Evolutionary conservation across 2,888 invertebrate genomes (phyloP).

Genomic region (Sipha maydis): DNA sequence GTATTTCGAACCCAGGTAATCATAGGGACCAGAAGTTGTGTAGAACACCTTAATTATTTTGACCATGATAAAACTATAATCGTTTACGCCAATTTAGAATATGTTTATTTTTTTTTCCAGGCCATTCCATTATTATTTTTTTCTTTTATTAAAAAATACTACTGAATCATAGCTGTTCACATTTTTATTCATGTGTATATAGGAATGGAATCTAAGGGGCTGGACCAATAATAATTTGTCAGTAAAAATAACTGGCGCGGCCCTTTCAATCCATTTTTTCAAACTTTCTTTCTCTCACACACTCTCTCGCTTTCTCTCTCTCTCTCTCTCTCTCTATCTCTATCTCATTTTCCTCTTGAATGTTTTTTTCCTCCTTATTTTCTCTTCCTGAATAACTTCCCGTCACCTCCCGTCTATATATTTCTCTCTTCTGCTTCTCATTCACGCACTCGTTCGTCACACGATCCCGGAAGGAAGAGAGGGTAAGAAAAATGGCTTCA

Average conservation of each 20-base stretch:
- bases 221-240: slow-evolving; percentile 56
- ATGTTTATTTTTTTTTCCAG: not conserved
- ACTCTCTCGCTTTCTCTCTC: not conserved
- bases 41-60: not conserved
- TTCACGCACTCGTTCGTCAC: not conserved
- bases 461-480: not conserved
- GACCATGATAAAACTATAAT: not conserved
- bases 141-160: slow-evolving; percentile 2
- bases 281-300: too few species aligned
- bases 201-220: slow-evolving; percentile 10
- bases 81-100: not conserved
- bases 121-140: not conserved
- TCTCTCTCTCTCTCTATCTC: not conserved
- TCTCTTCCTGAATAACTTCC: too few species aligned
- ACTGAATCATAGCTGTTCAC: slow-evolving; percentile 15
- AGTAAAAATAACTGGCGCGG: slow-evolving; percentile 40
- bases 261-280: not conserved
- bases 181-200: slow-evolving; percentile 34
- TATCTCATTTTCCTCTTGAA: not conserved
- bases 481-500: slow-evolving; percentile 48
- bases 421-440: not conserved
- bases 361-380: not conserved
- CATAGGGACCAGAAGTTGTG: not conserved
- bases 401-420: too few species aligned
- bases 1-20: not conserved